These are phyloP conservation scores for Mormyrus proboscirostris DNA, from an alignment of 2,797 vertebrate genomes.

Conservation along the genomic window DNA sequence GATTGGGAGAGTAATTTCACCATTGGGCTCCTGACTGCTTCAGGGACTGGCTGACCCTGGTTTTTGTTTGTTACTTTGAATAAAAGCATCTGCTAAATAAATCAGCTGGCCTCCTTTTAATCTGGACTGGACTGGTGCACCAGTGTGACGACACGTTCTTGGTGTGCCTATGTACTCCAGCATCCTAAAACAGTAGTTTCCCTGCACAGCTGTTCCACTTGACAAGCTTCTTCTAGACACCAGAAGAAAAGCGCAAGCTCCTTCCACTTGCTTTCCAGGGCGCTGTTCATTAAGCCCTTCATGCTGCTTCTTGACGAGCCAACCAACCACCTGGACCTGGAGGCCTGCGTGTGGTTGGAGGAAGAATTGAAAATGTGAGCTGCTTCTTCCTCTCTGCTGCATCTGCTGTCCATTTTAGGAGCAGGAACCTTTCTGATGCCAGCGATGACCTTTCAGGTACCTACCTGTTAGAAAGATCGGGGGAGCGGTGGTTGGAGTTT, in stretches of 20 bases:
- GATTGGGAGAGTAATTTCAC: background rate
- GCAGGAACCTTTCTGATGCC: background rate
- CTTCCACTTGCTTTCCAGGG: constrained; percentile 54
- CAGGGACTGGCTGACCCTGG: background rate
- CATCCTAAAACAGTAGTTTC: background rate
- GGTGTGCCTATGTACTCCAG: background rate
- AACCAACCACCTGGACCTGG: constrained; percentile 94
- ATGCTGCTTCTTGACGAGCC: constrained; percentile 96
- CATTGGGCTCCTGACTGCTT: background rate
- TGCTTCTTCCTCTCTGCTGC: background rate
- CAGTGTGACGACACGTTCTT: background rate
- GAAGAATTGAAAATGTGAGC: constrained; percentile 91
- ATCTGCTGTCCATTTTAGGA: background rate
- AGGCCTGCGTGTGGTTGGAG: constrained; percentile 98
- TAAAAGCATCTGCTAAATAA: background rate
- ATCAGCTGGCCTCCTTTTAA: background rate
- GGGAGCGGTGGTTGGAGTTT: background rate
- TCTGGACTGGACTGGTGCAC: background rate
- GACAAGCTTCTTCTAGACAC: background rate
- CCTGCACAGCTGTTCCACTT: background rate
- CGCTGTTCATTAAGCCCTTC: constrained; percentile 93
- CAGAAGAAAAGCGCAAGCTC: background rate
- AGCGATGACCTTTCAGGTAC: background rate
- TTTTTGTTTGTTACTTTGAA: background rate
- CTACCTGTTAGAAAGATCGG: background rate